Base-by-base conservation (phyloP, 2,888 invertebrate species). In the Pelosia muscerda region DNA sequence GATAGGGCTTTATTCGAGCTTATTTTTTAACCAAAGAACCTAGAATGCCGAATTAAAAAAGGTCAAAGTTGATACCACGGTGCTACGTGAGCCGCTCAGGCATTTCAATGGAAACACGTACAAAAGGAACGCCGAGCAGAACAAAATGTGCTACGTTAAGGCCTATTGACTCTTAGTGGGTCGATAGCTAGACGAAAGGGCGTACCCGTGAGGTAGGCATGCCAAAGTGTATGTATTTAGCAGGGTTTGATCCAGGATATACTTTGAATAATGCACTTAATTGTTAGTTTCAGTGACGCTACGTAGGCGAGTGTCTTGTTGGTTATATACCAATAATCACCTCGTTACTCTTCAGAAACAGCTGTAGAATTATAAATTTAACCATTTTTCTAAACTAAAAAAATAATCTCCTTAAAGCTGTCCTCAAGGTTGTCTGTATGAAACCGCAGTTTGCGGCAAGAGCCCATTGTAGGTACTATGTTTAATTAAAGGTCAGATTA, bases 131-230 rank as follows among this genome's bases (percentile, higher is more conserved):
- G 34, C 23, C 23, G 25, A 60, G 25, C 42, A n/a, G 42, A 69
- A 55, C 59, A 67, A 73, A 78, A 72, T 72, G 73, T 69, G 69
- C 71, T 66, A 74, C 64, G 58, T 70, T 75, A 68, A 67, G 53
- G 65, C 63, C 68, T 72, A 68, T 72, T 72, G 68, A 71, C 55
- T 68, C 25, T 42, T 66, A 56, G 25, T 67, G 71, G 75, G 75
- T 79, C 80, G 70, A 79, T 79, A 70, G 69, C 57, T 55, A 68
- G 75, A 70, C 65, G 53, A 75, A 70, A 74, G 71, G 28, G 2
- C 23, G 38, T 57, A 34, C 11, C 9, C 34, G 23, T 15, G 19
- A 28, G 62, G 26, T 19, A 54, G 55, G 6, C 26, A 26, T 54
- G 15, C 19, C 26, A 23, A 60, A 38, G 57, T 57, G 23, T 31